Conservation (phyloP, 2,797 vertebrate species). For the Distichodus sexfasciatus region DNA sequence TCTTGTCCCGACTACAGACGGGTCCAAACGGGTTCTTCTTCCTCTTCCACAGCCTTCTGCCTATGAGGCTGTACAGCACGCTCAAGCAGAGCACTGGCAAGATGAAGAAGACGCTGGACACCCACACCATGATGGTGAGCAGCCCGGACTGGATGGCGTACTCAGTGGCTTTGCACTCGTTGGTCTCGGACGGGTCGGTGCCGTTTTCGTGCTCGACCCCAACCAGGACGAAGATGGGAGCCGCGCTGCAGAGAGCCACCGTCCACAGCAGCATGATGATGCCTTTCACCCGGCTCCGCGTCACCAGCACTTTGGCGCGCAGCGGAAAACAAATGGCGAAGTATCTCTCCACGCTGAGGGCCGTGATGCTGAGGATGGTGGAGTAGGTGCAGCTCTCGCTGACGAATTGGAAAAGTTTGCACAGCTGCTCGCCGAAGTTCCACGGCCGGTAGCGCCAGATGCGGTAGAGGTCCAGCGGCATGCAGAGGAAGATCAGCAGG, state of each 20-base stretch:
- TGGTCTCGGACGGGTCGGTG: constrained; percentile 79
- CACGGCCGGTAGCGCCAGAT: constrained; percentile 96
- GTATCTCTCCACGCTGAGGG: constrained; percentile 95
- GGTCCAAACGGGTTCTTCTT: constrained; percentile 79
- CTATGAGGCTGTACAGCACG: constrained; percentile 96
- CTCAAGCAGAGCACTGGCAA: constrained; percentile 95
- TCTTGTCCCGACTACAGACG: constrained; percentile 83
- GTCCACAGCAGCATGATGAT: constrained; percentile 90
- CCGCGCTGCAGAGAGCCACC: constrained; percentile 87
- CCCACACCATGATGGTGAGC: constrained; percentile 94
- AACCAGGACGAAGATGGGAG: constrained; percentile 92
- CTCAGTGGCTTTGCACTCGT: constrained; percentile 91
- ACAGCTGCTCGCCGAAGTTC: constrained; percentile 89
- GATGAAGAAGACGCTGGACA: constrained; percentile 95
- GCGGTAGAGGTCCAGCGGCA: constrained; percentile 95
- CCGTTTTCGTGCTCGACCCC: constrained; percentile 88
- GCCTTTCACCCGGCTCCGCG: constrained; percentile 86
- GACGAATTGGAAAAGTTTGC: constrained; percentile 96
- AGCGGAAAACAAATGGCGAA: constrained; percentile 95
- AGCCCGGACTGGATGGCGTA: constrained; percentile 92
- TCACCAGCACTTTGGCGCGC: constrained; percentile 90
- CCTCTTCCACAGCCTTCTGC: constrained; percentile 90
- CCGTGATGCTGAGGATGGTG: constrained; percentile 96
- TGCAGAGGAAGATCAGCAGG: constrained; percentile 93
- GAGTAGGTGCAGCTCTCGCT: constrained; percentile 97